phyloP scores from a whole-genome alignment of 2,888 invertebrate genomes.

The Lasioglossum villosulum region DNA sequence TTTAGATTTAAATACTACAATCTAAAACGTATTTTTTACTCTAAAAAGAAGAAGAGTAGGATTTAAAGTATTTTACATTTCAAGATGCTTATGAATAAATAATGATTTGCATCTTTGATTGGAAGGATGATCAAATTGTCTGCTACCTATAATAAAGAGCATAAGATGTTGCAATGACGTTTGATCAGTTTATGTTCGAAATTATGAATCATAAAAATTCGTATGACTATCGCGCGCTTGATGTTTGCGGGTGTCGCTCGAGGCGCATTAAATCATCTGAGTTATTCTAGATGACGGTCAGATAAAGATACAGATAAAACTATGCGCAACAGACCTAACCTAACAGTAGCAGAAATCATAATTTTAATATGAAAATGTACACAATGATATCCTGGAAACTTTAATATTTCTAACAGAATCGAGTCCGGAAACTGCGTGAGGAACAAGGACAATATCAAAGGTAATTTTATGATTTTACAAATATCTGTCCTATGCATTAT shows the following conservation, averaged over 20 bases:
- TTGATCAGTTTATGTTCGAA: background rate
- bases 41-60: background rate
- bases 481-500: background rate
- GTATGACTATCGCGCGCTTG: background rate
- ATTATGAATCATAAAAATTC: background rate
- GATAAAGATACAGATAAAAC: background rate
- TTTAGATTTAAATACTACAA: background rate
- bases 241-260: background rate
- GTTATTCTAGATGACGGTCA: background rate
- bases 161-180: background rate
- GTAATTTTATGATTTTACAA: background rate
- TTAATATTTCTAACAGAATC: background rate
- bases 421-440: background rate
- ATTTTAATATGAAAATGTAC: background rate
- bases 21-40: background rate
- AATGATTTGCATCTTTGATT: background rate
- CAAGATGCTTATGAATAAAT: background rate
- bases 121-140: background rate
- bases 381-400: background rate
- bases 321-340: constrained; percentile 22
- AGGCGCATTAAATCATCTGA: background rate
- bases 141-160: background rate
- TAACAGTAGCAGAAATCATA: constrained; percentile 5
- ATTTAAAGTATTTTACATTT: background rate
- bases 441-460: background rate